Conservation (phyloP, 2,888 invertebrate species). For the Drosophila anomelani region DNA sequence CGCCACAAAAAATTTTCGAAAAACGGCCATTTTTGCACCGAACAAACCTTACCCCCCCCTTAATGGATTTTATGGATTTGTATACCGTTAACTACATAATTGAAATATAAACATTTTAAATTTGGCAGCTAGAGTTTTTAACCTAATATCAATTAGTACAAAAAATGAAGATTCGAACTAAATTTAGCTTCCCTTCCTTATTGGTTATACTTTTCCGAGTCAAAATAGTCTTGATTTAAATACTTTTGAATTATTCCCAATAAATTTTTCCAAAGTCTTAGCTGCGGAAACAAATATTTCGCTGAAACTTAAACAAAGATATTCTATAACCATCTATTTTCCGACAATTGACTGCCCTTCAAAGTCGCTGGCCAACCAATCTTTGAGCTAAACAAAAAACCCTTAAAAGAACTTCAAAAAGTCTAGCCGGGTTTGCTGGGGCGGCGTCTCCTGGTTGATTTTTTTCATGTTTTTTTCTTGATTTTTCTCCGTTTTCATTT, state of each 20-base stretch:
- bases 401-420: conserved; percentile 38
- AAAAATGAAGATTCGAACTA: too few species aligned
- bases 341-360: conserved; percentile 29
- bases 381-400: conserved; percentile 7
- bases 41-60: too few species aligned
- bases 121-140: too few species aligned
- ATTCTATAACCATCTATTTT: conserved; percentile 25
- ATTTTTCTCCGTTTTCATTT: conserved; percentile 5
- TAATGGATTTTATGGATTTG: neutral
- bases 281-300: neutral
- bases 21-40: too few species aligned
- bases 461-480: neutral
- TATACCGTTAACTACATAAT: too few species aligned
- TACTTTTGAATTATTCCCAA: neutral
- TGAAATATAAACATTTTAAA: too few species aligned
- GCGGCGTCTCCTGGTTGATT: conserved; percentile 24
- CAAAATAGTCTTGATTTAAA: neutral
- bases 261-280: neutral
- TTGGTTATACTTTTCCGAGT: neutral
- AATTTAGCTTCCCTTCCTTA: too few species aligned
- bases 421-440: conserved; percentile 30
- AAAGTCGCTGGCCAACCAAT: conserved; percentile 21
- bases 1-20: too few species aligned
- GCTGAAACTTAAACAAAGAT: conserved; percentile 21
- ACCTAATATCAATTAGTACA: too few species aligned